Evolutionary conservation across 2,797 vertebrate species (phyloP).

Genomic region (Agapornis canus): DNA sequence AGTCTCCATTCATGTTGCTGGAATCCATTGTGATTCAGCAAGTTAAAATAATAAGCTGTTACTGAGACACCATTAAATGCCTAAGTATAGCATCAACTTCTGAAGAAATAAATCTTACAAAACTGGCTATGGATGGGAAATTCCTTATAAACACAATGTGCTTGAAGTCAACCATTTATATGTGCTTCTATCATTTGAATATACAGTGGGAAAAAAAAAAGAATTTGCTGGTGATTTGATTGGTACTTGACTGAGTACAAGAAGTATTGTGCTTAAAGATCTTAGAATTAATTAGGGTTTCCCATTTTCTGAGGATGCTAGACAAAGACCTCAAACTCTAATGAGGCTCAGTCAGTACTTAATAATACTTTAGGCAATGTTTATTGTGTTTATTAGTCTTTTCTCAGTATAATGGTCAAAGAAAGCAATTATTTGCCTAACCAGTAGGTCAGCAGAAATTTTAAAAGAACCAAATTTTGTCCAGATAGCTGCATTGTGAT

Average conservation of each 20-base stretch:
- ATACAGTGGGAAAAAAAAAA: background rate
- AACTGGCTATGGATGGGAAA: background rate
- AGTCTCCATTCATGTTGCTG: background rate
- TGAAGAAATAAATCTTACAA: background rate
- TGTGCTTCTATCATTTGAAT: background rate
- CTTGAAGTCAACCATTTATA: background rate
- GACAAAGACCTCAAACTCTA: background rate
- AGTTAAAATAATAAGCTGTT: background rate
- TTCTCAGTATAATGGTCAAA: background rate
- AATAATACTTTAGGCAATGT: background rate
- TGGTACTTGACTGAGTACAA: background rate
- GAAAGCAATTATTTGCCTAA: background rate
- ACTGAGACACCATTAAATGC: background rate
- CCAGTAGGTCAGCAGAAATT: background rate
- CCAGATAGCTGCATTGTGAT: background rate
- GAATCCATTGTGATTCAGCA: background rate
- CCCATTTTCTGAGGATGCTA: background rate
- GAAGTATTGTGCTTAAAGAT: background rate
- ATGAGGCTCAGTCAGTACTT: background rate
- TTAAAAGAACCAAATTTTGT: constrained; percentile 3
- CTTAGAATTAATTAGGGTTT: background rate
- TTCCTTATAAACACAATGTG: background rate
- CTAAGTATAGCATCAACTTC: background rate
- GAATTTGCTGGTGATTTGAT: background rate
- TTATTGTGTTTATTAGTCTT: background rate